These are phyloP conservation scores for Colletes collaris DNA, from an alignment of 2,888 invertebrate genomes.

Conservation along the genomic window DNA sequence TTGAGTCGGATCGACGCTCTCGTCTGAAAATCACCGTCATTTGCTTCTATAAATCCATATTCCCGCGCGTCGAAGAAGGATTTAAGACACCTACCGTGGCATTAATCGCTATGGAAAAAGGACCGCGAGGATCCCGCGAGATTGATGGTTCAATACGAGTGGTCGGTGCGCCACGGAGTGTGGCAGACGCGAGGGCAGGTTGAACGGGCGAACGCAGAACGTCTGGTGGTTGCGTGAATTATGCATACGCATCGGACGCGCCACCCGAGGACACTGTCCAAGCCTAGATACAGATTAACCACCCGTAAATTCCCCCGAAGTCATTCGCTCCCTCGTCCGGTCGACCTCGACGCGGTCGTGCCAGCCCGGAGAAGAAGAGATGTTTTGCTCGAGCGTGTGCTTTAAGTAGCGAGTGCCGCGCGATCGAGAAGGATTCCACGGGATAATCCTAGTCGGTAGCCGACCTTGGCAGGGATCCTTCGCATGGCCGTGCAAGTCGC, in stretches of 20 bases:
- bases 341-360: constrained; percentile 60
- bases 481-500: constrained; percentile 60
- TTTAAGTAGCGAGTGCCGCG: constrained; percentile 50
- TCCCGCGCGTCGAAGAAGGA: constrained; percentile 36
- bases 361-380: constrained; percentile 27
- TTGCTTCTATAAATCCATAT: constrained; percentile 54
- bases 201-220: constrained; percentile 10
- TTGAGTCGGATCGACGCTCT: neutral
- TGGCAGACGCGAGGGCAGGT: neutral
- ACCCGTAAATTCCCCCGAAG: constrained; percentile 60
- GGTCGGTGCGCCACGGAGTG: neutral
- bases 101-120: constrained; percentile 18
- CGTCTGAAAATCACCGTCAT: constrained; percentile 32
- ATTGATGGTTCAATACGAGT: constrained; percentile 42
- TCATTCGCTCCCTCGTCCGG: constrained; percentile 59
- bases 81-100: constrained; percentile 4
- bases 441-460: constrained; percentile 67
- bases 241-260: constrained; percentile 37
- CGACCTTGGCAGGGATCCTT: constrained; percentile 64
- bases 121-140: neutral
- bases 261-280: constrained; percentile 37
- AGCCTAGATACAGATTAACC: constrained; percentile 59
- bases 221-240: constrained; percentile 36
- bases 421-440: constrained; percentile 66
- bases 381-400: constrained; percentile 60